Base-by-base conservation (phyloP, 64 coral and sea anemone genomes). In the Astreopora myriophthalma region DNA sequence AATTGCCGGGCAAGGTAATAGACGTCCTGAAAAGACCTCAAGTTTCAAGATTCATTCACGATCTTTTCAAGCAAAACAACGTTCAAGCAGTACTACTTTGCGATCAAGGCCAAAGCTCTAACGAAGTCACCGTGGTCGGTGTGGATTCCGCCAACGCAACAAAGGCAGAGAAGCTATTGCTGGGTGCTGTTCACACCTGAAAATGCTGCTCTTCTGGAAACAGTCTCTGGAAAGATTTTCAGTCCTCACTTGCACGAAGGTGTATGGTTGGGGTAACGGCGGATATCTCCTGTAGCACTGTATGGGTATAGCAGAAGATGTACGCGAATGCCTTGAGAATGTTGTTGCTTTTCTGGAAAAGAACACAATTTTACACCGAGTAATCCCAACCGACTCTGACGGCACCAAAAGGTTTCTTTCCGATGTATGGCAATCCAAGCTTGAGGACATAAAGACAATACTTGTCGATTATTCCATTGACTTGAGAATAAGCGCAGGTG, bases 281-380 rank as follows among this genome's bases (percentile, higher is more conserved):
- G 22, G 87, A 94, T 25, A 27, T 32, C 40, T 31, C 46, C 5
- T 49, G 35, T 2, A 64, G 31, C 22, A 85, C 69, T 25, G 13
- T 94, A 65, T 94, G 93, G 93, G 51, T 94, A 14, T 85, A 14
- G 32, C 62, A 3, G 39, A 77, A 19, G 67, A 77, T 11, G 79
- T 94, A 6, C 69, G 74, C 8, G 12, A 55, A 16, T 88, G 87
- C 22, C 19, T 42, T 31, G 37, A 67, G 2, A 29, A 23, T 3
- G 26, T 88, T 0, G 38, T 46, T 20, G 61, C 9, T 0, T 88
- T 89, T 38, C n/a, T 94, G 8, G 40, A 85, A 29, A 36, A 65
- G 34, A 89, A 90, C 57, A 89, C 93, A 46, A 90, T 94, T 31
- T 69, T 89, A 0, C 3, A 23, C 12, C 65, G 89, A 3, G 20